Percentiles rank a stretch among this genome's conserved stretches.
These are phyloP conservation scores for Cromileptes altivelis DNA, from an alignment of 2,113 vertebrate species.

Conservation along the genomic window DNA sequence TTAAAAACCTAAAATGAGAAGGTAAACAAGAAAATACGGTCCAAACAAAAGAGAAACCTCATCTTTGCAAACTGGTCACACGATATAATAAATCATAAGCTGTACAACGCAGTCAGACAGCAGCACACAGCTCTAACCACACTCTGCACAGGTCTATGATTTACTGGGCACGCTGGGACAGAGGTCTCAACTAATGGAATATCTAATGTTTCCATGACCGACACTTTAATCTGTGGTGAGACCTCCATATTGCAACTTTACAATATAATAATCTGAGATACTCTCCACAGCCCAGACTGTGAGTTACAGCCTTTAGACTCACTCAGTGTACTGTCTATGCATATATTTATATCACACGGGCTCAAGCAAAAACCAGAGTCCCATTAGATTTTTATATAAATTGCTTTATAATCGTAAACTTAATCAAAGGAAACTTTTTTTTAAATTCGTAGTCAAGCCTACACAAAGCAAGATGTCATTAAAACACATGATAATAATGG, in stretches of 20 bases:
- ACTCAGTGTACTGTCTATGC: not conserved
- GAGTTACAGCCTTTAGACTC: constrained; percentile 26
- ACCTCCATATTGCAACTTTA: constrained; percentile 27
- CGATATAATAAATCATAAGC: constrained; percentile 23
- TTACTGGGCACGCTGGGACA: constrained; percentile 44
- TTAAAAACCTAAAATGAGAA: not conserved
- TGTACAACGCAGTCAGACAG: not conserved
- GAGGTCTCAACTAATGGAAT: constrained; percentile 57
- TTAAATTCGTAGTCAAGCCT: not conserved
- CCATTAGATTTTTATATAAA: not conserved
- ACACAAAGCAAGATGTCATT: constrained; percentile 11
- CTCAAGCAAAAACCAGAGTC: constrained; percentile 2
- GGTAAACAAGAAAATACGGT: not conserved
- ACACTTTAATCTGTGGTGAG: constrained; percentile 63
- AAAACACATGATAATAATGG: constrained; percentile 22
- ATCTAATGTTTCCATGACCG: constrained; percentile 53
- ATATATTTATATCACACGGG: not conserved
- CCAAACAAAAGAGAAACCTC: not conserved
- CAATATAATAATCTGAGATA: constrained; percentile 56
- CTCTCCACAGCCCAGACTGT: not conserved
- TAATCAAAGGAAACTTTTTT: not conserved
- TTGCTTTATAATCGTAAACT: not conserved
- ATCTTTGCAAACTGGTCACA: not conserved
- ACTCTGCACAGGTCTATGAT: constrained; percentile 38
- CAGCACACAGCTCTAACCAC: constrained; percentile 8